A percentile compares a stretch with the other conserved stretches of the same genome.
phyloP scores from a whole-genome alignment of 2,797 vertebrate species.

The Acridotheres tristis region DNA sequence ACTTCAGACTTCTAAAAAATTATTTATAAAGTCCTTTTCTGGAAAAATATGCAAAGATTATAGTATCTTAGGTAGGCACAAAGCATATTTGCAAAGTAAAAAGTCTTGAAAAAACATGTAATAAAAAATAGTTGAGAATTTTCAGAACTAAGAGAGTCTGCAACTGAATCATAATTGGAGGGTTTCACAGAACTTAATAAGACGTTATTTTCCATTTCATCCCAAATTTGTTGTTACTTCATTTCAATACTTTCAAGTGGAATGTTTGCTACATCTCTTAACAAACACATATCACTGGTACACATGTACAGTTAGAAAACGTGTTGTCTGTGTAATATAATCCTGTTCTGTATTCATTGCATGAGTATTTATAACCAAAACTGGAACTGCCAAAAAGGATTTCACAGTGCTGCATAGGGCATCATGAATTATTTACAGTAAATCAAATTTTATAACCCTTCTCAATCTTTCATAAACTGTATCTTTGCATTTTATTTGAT shows the following conservation, averaged over 20 bases:
- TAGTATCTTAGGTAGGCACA: background rate
- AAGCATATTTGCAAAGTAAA: background rate
- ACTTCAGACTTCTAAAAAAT: background rate
- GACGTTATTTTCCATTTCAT: background rate
- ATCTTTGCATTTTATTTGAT: conserved; percentile 56
- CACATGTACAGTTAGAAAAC: background rate
- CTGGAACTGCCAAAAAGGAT: background rate
- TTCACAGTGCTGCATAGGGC: conserved; percentile 5
- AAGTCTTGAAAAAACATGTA: background rate
- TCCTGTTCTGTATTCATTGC: conserved; percentile 22
- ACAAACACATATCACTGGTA: background rate
- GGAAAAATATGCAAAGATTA: background rate
- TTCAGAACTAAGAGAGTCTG: background rate
- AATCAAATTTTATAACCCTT: conserved; percentile 62
- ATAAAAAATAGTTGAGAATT: background rate
- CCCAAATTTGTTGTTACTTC: background rate
- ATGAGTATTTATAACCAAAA: conserved; percentile 26
- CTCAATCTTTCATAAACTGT: conserved; percentile 63
- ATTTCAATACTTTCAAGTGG: background rate
- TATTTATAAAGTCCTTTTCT: background rate
- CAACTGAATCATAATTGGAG: background rate
- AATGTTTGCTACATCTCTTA: background rate
- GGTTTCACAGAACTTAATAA: background rate
- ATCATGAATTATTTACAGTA: conserved; percentile 68
- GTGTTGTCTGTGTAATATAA: conserved; percentile 8